Percentiles rank a stretch among this genome's conserved stretches.
These are phyloP conservation scores for Cryptophagus acutangulus DNA, from an alignment of 2,888 invertebrate species.

Conservation along the genomic window DNA sequence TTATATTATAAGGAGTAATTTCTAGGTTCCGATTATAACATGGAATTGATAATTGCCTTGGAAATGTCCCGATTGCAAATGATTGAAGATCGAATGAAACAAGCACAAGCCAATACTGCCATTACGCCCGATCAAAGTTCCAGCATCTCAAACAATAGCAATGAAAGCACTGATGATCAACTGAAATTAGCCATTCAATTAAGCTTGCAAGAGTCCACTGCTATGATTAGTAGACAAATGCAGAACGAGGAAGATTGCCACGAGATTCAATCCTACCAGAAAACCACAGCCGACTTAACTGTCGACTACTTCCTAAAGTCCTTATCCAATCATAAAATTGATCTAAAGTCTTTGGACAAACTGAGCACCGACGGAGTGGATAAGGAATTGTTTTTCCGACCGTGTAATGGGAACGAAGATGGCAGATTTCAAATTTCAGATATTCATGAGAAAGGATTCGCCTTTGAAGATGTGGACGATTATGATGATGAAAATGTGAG, in stretches of 20 bases:
- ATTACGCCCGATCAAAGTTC: slow-evolving; percentile 42
- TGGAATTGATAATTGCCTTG: slow-evolving; percentile 61
- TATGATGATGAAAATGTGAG: slow-evolving; percentile 44
- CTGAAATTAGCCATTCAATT: slow-evolving; percentile 52
- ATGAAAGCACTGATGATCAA: slow-evolving; percentile 48
- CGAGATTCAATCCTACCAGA: slow-evolving; percentile 36
- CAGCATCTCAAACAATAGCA: slow-evolving; percentile 44
- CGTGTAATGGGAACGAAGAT: slow-evolving; percentile 49
- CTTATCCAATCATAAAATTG: slow-evolving; percentile 48
- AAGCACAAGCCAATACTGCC: slow-evolving; percentile 42
- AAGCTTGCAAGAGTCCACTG: slow-evolving; percentile 49
- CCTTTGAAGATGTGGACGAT: slow-evolving; percentile 44
- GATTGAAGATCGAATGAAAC: slow-evolving; percentile 56
- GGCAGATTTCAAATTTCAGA: slow-evolving; percentile 53
- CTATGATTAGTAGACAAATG: slow-evolving; percentile 29
- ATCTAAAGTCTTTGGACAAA: slow-evolving; percentile 45
- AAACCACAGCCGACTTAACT: slow-evolving; percentile 50
- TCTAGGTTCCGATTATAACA: slow-evolving; percentile 51
- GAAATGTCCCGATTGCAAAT: slow-evolving; percentile 66
- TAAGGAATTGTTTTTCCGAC: slow-evolving; percentile 43
- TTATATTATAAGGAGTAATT: slow-evolving; percentile 8
- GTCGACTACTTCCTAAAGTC: slow-evolving; percentile 54
- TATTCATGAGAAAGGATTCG: slow-evolving; percentile 49
- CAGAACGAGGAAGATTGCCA: slow-evolving; percentile 22
- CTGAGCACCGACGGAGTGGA: slow-evolving; percentile 38